Conservation (phyloP, 2,113 vertebrate genomes). For the Dromiciops gliroides region DNA sequence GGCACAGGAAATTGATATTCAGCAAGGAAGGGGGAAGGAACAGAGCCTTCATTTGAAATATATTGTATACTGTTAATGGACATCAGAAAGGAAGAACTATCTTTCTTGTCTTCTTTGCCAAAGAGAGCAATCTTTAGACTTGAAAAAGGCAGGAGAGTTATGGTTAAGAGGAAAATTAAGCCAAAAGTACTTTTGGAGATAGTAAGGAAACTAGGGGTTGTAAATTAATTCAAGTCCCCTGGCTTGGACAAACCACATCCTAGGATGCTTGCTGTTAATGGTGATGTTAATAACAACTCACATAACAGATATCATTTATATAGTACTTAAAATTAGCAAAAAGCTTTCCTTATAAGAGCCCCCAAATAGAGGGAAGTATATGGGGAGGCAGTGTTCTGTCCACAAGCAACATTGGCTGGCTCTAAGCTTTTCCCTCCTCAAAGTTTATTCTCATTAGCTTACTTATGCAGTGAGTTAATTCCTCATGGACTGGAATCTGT, state of each 20-base stretch:
- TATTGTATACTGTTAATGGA: background rate
- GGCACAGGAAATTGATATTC: background rate
- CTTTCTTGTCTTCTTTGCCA: background rate
- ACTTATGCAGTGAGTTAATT: background rate
- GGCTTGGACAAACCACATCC: background rate
- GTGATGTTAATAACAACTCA: background rate
- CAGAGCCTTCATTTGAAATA: background rate
- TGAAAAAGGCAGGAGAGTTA: background rate
- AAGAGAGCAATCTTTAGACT: background rate
- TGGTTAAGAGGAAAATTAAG: background rate
- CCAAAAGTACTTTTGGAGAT: background rate
- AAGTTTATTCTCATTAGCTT: background rate
- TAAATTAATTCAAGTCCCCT: background rate
- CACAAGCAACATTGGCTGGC: background rate
- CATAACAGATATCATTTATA: background rate
- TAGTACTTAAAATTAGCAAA: background rate
- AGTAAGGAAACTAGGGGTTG: background rate
- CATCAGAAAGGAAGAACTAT: background rate
- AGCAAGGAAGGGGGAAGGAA: background rate
- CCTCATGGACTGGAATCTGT: background rate
- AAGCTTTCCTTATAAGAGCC: background rate
- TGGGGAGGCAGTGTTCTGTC: background rate
- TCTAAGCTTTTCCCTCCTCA: background rate
- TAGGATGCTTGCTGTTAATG: background rate
- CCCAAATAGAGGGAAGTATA: background rate